Conservation (phyloP, 2,888 invertebrate genomes). For the Ceramica pisi region DNA sequence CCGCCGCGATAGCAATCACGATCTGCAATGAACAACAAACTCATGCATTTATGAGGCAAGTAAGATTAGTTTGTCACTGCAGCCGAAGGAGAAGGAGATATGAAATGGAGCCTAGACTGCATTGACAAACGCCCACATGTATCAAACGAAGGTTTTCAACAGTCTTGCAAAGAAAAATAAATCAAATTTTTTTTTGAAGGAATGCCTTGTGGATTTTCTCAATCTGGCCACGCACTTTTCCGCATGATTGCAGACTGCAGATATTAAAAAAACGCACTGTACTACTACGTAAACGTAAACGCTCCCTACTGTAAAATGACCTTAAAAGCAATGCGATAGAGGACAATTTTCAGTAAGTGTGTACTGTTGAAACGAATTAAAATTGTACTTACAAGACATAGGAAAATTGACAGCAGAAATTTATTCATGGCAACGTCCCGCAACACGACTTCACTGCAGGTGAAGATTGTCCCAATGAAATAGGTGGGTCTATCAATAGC, state of each 20-base stretch:
- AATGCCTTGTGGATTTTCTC: too few relatives aligned
- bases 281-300: too few relatives aligned
- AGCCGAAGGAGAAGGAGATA: background rate
- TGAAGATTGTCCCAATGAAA: background rate
- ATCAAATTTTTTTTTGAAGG: too few relatives aligned
- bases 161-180: background rate
- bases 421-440: conserved; percentile 71
- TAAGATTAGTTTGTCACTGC: background rate
- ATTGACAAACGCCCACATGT: background rate
- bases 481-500: background rate
- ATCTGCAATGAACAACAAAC: background rate
- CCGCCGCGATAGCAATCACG: background rate
- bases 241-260: too few relatives aligned
- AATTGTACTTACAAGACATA: conserved; percentile 6
- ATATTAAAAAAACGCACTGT: too few relatives aligned
- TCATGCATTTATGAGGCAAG: background rate
- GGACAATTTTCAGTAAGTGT: too few relatives aligned
- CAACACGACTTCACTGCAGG: conserved; percentile 12
- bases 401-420: conserved; percentile 71
- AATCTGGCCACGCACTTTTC: too few relatives aligned
- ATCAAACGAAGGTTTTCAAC: background rate
- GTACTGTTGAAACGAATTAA: conserved; percentile 1
- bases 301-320: too few relatives aligned
- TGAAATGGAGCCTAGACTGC: background rate
- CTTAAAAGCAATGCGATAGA: too few relatives aligned